These are phyloP conservation scores for Xylota sylvarum DNA, from an alignment of 2,888 invertebrate species.

Conservation along the genomic window DNA sequence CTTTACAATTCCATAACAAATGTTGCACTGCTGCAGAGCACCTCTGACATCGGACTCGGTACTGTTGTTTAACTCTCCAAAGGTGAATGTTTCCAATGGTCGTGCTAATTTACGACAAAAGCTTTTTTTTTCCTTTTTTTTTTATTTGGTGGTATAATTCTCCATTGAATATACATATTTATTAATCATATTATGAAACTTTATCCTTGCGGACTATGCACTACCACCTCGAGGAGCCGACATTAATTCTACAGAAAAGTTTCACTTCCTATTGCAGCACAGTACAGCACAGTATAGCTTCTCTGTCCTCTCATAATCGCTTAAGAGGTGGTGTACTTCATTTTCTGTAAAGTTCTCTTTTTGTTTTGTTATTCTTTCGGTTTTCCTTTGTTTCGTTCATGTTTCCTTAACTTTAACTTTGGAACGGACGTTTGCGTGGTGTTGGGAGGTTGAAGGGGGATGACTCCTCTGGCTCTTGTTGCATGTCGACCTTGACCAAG, in stretches of 20 bases:
- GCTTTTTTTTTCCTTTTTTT: constrained; percentile 10
- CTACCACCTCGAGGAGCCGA: constrained; percentile 11
- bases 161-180: constrained; percentile 50
- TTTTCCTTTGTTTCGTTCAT: constrained; percentile 48
- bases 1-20: constrained; percentile 39
- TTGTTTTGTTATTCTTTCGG: constrained; percentile 24
- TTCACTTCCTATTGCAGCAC: constrained; percentile 1
- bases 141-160: constrained; percentile 35
- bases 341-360: constrained; percentile 53
- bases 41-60: neutral
- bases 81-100: constrained; percentile 24
- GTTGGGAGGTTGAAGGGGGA: neutral
- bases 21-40: constrained; percentile 12
- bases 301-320: constrained; percentile 35
- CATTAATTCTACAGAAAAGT: constrained; percentile 43
- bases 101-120: constrained; percentile 38
- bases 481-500: constrained; percentile 75
- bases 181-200: constrained; percentile 63
- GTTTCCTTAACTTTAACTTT: constrained; percentile 51
- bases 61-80: neutral
- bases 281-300: neutral
- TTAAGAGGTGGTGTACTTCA: constrained; percentile 47
- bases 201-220: constrained; percentile 37
- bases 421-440: constrained; percentile 1
- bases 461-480: constrained; percentile 51